Conservation (phyloP, 2,797 vertebrate species). For the Hippopotamyrus pictus region DNA sequence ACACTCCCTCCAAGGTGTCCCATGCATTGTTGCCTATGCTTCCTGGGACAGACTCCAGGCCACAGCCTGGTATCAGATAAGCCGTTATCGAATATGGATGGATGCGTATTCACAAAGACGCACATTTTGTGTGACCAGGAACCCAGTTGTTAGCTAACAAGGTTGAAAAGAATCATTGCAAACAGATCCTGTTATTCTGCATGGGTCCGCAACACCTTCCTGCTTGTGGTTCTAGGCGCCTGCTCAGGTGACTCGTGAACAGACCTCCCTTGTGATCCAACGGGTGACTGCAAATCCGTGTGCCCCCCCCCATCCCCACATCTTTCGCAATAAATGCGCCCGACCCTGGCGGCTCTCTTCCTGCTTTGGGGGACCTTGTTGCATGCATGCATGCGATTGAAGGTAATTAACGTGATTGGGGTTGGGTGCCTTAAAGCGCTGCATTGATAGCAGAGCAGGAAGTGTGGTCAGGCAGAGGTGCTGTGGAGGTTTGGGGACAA, state of each 20-base stretch:
- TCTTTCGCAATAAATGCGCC: not conserved
- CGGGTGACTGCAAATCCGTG: not conserved
- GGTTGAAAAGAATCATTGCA: not conserved
- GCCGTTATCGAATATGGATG: not conserved
- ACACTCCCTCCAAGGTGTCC: not conserved
- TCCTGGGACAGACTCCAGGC: not conserved
- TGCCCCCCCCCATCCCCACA: not conserved
- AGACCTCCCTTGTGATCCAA: not conserved
- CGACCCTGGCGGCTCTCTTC: not conserved
- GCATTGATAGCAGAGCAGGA: conserved; percentile 65
- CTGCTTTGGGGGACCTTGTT: conserved; percentile 50
- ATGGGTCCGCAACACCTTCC: not conserved
- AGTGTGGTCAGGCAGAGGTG: conserved; percentile 69
- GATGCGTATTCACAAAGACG: not conserved
- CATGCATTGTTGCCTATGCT: not conserved
- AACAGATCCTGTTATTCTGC: not conserved
- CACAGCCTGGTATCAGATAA: not conserved
- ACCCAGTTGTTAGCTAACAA: not conserved
- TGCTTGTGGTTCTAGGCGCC: not conserved
- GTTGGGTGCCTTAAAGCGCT: conserved; percentile 59
- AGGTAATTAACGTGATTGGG: conserved; percentile 61
- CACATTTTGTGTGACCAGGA: not conserved
- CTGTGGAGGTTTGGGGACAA: conserved; percentile 60
- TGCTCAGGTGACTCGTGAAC: not conserved
- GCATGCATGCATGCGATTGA: conserved; percentile 51